Evolutionary conservation across 2,888 invertebrate genomes (phyloP), one percentile per base, ranked within the genome.

Genomic region (Orgyia antiqua): DNA sequence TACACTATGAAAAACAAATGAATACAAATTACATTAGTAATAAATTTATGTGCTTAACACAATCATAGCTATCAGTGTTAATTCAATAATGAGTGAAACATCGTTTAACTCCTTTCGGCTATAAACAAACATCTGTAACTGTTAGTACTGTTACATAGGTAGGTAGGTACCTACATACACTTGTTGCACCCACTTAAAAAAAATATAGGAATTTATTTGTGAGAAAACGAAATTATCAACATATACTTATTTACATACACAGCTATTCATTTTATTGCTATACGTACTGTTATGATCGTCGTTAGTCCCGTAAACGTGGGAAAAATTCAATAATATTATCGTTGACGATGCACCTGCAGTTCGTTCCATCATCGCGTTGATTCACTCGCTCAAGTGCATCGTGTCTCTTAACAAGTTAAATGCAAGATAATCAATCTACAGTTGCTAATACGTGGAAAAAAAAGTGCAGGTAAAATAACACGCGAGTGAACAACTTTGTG

Each of bases 281-380:
- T 54, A 51, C 59, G 68, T 78, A 80, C 82, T 78, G 80, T 80
- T 80, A 77, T n/a, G n/a, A n/a, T n/a, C 51, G 40, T 52, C 53
- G 4, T 24, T 8, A 4, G 56, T 53, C 50, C 55, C 47, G 50
- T 61, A 43, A 61, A 64, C 70, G 68, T 69, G 74, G 58, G 69
- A 77, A 71, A 66, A 66, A 56, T 61, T 57, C 64, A 62, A 54
- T 66, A 58, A 69, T 69, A 66, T 66, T 65, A 56, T 56, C 51
- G 57, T 51, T 13, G 7, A 24, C 24, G 24, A 8, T 82, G 83
- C 83, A 84, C 80, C 83, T 82, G 83, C 80, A 69, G 51, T 67
- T 68, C 68, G 61, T 58, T 15, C 9, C 9, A 54, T 63, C 58
- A 56, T 53, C 68, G 66, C 65, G 58, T 48, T 57, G 55, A 55